These are phyloP conservation scores for Palythoa grandiflora DNA, from an alignment of 92 coral and sea anemone genomes.

Conservation along the genomic window DNA sequence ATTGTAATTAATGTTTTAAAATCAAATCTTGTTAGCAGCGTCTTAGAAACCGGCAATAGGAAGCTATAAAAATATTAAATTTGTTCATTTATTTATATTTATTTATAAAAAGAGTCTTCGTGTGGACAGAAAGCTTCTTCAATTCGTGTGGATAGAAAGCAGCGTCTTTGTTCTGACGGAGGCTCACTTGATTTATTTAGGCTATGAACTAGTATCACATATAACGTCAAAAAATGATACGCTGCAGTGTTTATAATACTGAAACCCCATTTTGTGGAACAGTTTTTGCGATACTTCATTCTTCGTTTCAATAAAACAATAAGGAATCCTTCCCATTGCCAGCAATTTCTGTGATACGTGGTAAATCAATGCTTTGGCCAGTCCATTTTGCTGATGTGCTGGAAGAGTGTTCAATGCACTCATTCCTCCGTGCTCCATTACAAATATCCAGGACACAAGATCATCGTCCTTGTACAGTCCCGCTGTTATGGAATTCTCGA, in stretches of 20 bases:
- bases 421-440: slow-evolving; percentile 42
- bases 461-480: slow-evolving; percentile 39
- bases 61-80: too few species aligned
- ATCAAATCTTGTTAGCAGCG: too few species aligned
- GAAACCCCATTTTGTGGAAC: slow-evolving; percentile 57
- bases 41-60: too few species aligned
- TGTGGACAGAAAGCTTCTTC: too few species aligned
- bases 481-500: slow-evolving; percentile 47
- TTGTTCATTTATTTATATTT: too few species aligned
- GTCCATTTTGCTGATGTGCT: slow-evolving; percentile 46
- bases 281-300: slow-evolving; percentile 50
- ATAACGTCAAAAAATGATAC: slow-evolving; percentile 4
- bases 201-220: not conserved
- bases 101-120: too few species aligned
- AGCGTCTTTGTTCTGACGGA: too few species aligned
- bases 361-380: slow-evolving; percentile 51
- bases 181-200: not conserved
- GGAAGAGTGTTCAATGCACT: slow-evolving; percentile 46
- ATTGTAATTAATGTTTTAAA: too few species aligned
- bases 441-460: slow-evolving; percentile 60
- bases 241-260: slow-evolving; percentile 22
- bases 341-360: slow-evolving; percentile 40
- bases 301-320: slow-evolving; percentile 17
- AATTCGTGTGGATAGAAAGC: too few species aligned
- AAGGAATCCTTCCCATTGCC: slow-evolving; percentile 26